Base-by-base conservation (phyloP, 2,888 invertebrate species). In the Chromoteleia sp. region DNA sequence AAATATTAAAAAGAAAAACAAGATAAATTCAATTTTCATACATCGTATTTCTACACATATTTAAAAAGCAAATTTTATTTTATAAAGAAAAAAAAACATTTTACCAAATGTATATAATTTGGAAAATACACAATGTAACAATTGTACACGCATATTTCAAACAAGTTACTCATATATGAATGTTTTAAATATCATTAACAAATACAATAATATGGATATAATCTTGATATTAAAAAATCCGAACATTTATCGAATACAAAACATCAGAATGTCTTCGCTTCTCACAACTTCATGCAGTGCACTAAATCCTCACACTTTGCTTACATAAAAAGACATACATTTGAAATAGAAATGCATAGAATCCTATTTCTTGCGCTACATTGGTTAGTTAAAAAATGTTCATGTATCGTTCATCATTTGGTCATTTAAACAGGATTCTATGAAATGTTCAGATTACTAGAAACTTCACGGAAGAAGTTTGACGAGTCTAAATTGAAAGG, bases 281-380 rank as follows among this genome's bases (percentile, higher is more conserved):
- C 54, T 52, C 59, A 43, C 58, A 30, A 39, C 21, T 43, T 63
- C 67, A 68, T 63, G 41, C 63, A 58, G 39, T 21, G 48, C 54
- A 58, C 48, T 70, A 58, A 12, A 36, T 58, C 17, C 29, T 61
- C 45, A 63, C 36, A 77, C 29, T 41, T 76, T 48, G 41, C 48
- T 67, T 75, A 48, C 58, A 74, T 14, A 74, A 74, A 65, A 33
- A 45, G 14, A 58, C 33, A 36, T 41, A 67, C 25, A 10, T 50
- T 50, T 67, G 41, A 25, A 36, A 58, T 59, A 59, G 52, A 75
- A 75, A 75, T 75, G 67, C 75, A 75, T 75, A 75, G 75, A 67
- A 75, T 75, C 75, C 75, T 50, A 58, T 36, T 75, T 29, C 17
- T 70, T 25, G 39, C 17, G 15, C 39, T 39, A 39, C 25, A 25